Percentiles rank a stretch among this genome's conserved stretches.
These are phyloP conservation scores for Steatornis caripensis DNA, from an alignment of 2,113 vertebrate species.

Conservation along the genomic window DNA sequence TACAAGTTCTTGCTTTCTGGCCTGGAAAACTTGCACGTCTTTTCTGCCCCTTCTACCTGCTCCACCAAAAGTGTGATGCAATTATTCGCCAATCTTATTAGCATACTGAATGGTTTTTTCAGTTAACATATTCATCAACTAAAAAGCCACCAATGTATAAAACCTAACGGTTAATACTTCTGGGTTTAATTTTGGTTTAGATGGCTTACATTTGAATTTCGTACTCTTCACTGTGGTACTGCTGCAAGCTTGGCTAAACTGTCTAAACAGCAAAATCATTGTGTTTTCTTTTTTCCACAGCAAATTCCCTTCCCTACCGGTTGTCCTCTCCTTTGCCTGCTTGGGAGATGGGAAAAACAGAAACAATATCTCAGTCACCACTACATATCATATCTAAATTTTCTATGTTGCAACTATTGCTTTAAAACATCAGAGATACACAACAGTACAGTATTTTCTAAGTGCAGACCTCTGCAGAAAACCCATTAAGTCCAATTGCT, in stretches of 20 bases:
- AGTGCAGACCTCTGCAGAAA: background rate
- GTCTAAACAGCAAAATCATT: background rate
- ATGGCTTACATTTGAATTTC: background rate
- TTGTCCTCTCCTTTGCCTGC: background rate
- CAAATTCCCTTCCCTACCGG: background rate
- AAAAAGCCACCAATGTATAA: background rate
- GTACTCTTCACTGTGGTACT: background rate
- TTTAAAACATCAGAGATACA: background rate
- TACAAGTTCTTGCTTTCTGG: rapidly evolving
- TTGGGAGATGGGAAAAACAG: background rate
- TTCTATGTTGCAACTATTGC: background rate
- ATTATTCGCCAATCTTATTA: background rate
- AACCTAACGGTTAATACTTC: background rate
- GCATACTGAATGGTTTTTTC: background rate
- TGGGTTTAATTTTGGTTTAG: background rate
- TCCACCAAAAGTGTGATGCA: background rate
- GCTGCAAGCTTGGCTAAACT: background rate
- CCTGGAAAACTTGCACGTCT: background rate
- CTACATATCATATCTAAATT: background rate
- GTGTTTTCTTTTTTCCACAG: background rate
- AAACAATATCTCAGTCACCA: background rate
- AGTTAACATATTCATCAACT: background rate
- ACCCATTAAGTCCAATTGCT: background rate
- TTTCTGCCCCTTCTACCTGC: background rate
- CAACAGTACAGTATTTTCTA: background rate